Percentiles rank a stretch among this genome's conserved stretches.
phyloP scores from a whole-genome alignment of 2,113 vertebrate genomes.

The Dasyurus viverrinus region DNA sequence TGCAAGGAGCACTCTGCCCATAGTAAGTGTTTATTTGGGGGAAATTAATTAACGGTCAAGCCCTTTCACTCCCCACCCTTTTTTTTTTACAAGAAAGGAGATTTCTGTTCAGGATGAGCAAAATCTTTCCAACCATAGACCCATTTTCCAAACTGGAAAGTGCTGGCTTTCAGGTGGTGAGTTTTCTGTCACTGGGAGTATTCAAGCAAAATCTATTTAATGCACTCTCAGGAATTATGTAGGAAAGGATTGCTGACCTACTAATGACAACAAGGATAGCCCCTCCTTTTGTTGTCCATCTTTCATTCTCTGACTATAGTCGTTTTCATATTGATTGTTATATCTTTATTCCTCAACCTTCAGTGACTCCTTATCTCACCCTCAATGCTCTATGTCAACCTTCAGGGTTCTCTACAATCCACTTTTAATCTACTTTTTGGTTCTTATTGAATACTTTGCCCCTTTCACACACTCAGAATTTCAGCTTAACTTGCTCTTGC shows the following conservation, averaged over 20 bases:
- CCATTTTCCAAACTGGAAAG: not conserved
- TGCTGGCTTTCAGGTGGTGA: not conserved
- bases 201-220: not conserved
- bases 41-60: not conserved
- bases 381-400: not conserved
- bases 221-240: not conserved
- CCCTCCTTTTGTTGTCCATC: not conserved
- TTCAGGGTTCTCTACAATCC: not conserved
- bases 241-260: too few species aligned
- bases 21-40: conserved; percentile 25
- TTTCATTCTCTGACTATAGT: not conserved
- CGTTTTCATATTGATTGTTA: not conserved
- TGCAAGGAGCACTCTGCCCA: not conserved
- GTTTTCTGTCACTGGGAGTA: not conserved
- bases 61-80: not conserved
- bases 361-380: not conserved
- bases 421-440: not conserved
- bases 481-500: not conserved
- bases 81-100: not conserved
- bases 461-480: not conserved
- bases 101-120: not conserved
- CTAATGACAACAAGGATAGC: too few species aligned
- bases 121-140: not conserved
- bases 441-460: not conserved
- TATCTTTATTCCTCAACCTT: not conserved